Percentiles rank a stretch among this genome's conserved stretches.
phyloP scores from a whole-genome alignment of 2,888 invertebrate species.

The Elaeidobius kamerunicus region DNA sequence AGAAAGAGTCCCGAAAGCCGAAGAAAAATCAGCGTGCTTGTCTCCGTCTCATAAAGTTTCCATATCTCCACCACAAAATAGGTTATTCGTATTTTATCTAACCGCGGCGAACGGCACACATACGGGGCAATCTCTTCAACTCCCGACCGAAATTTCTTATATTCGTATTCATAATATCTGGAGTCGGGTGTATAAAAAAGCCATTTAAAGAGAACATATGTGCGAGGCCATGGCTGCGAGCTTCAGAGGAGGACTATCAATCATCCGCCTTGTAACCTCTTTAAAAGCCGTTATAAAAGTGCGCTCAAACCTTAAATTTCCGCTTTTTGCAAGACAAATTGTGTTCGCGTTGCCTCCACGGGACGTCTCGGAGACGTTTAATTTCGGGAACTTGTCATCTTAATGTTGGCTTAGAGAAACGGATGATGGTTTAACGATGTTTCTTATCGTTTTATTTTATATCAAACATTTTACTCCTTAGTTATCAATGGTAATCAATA shows the following conservation, averaged over 20 bases:
- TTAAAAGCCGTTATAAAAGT: slow-evolving; percentile 27
- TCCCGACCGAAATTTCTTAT: slow-evolving; percentile 7
- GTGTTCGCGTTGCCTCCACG: no score
- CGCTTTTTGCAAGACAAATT: slow-evolving; percentile 28
- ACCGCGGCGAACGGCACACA: background rate
- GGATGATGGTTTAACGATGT: no score
- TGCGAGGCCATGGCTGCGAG: slow-evolving; percentile 9
- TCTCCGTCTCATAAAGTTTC: background rate
- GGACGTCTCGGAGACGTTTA: no score
- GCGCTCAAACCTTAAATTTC: slow-evolving; percentile 25
- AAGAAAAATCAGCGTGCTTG: background rate
- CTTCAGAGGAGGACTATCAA: slow-evolving; percentile 24
- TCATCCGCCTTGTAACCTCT: slow-evolving; percentile 26
- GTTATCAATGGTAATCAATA: no score
- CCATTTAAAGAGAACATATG: slow-evolving; percentile 27
- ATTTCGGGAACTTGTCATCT: slow-evolving; percentile 9
- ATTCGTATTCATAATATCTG: slow-evolving; percentile 25
- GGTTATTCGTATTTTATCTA: background rate
- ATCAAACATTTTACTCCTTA: no score
- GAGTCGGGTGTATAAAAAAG: slow-evolving; percentile 27
- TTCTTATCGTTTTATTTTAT: no score
- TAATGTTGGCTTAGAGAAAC: no score
- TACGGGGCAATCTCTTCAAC: background rate
- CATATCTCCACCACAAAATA: background rate
- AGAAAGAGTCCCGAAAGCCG: no score